Base-by-base conservation (phyloP, 2,888 invertebrate genomes). In the Ichneumon xanthorius region DNA sequence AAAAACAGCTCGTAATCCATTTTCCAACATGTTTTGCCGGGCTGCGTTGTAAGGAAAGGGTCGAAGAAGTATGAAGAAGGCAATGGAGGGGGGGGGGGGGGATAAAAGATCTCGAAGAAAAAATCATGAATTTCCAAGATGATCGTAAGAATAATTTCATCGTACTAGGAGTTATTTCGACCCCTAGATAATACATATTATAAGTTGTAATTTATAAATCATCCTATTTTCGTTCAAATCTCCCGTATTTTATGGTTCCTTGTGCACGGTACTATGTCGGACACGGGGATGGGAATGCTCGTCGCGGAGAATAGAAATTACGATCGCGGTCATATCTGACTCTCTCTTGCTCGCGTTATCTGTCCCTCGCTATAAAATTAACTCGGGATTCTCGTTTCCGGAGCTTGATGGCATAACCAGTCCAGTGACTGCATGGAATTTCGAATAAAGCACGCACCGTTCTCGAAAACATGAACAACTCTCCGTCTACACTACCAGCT, bases 371-470 rank as follows among this genome's bases (percentile, higher is more conserved):
- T 48, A 63, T 75, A 63, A 75, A 75, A 75, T 75, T 75, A 61
- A 63, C 61, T 75, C 19, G 33, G 48, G 50, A 75, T 75, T 75
- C 75, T 75, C 75, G 63, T 63, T 75, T 75, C 75, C 58, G 33
- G 19, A 72, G n/a, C 73, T 73, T 58, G 58, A 73, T 58, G 58
- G 58, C 58, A 73, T 33, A 40, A 40, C 72, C 58, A 73, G 26
- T 73, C 14, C 19, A 58, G 30, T 63, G 45, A 33, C n/a, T 63
- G 48, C 26, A 48, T 61, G 63, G 63, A 75, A 75, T 63, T 61
- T 63, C 63, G 63, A 63, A 75, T 63, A 63, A 61, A 63, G 48
- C 73, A 61, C 58, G 55, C 58, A 4, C 45, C 16, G 58, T 16
- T 73, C 22, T 61, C 55, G 14, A 37, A 53, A 55, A 73, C 26